These are phyloP conservation scores for Chorisops tibialis DNA, from an alignment of 2,888 invertebrate genomes.

Conservation along the genomic window DNA sequence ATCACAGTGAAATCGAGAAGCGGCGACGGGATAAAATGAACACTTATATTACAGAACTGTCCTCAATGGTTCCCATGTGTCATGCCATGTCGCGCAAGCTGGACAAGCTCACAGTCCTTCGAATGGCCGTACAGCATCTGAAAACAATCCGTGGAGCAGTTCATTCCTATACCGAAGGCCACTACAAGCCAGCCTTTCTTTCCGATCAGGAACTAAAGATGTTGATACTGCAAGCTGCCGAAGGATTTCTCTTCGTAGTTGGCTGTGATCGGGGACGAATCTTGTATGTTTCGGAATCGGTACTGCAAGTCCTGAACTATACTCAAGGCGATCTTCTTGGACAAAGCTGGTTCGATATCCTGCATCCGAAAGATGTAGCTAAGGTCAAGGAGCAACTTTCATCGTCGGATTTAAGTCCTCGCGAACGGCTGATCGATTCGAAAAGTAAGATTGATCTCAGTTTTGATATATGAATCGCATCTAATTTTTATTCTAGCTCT, in stretches of 20 bases:
- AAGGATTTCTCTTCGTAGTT: slow-evolving; percentile 88
- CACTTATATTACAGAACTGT: slow-evolving; percentile 86
- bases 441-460: slow-evolving; percentile 68
- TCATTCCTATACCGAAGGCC: slow-evolving; percentile 70
- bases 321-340: slow-evolving; percentile 83
- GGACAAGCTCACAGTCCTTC: slow-evolving; percentile 84
- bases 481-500: slow-evolving; percentile 61
- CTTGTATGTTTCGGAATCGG: slow-evolving; percentile 86
- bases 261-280: slow-evolving; percentile 90
- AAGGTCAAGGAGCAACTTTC: slow-evolving; percentile 94
- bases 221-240: slow-evolving; percentile 80
- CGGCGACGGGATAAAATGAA: slow-evolving; percentile 95
- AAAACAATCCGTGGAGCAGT: slow-evolving; percentile 73
- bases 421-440: slow-evolving; percentile 86
- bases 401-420: slow-evolving; percentile 81
- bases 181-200: slow-evolving; percentile 76
- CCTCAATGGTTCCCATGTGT: slow-evolving; percentile 90
- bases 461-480: neutral
- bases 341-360: slow-evolving; percentile 89
- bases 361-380: slow-evolving; percentile 91
- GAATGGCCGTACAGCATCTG: slow-evolving; percentile 92
- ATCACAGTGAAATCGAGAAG: slow-evolving; percentile 96
- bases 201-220: slow-evolving; percentile 84
- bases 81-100: slow-evolving; percentile 88
- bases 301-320: slow-evolving; percentile 75